Evolutionary conservation across 2,113 vertebrate species (phyloP).

Genomic region (Amazona vittata): DNA sequence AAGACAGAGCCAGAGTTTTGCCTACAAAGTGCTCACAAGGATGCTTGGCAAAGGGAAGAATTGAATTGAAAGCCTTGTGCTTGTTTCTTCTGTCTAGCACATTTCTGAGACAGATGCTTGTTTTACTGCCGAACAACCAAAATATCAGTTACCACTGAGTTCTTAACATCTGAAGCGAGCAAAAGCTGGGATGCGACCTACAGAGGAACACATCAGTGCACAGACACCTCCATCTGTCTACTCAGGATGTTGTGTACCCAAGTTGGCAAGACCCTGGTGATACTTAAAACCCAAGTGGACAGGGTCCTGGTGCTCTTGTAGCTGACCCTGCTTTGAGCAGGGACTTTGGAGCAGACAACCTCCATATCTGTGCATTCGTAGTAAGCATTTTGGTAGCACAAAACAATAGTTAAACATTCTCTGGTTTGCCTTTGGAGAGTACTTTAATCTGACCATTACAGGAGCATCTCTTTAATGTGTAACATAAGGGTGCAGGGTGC

Average conservation of each 20-base stretch:
- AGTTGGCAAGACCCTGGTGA: not conserved
- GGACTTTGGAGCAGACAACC: not conserved
- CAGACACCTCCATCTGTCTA: not conserved
- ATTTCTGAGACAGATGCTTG: not conserved
- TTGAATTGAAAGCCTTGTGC: not conserved
- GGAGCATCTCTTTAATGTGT: not conserved
- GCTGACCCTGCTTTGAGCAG: not conserved
- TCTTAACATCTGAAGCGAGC: not conserved
- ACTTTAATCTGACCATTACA: not conserved
- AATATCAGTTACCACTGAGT: not conserved
- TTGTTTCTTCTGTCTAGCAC: fast-evolving
- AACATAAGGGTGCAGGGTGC: not conserved
- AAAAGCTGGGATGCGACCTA: not conserved
- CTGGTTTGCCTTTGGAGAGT: not conserved
- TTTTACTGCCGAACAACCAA: not conserved
- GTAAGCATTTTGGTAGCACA: not conserved
- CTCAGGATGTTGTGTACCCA: not conserved
- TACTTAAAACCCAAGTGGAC: not conserved
- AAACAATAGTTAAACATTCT: not conserved
- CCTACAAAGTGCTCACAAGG: not conserved
- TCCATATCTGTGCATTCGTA: not conserved
- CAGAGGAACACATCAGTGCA: not conserved
- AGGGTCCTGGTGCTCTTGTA: not conserved
- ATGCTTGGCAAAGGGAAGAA: not conserved
- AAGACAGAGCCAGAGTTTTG: not conserved